Evolutionary conservation across 1,140 invertebrate species (phyloP).

Genomic region (Trichomalopsis sarcophagae): DNA sequence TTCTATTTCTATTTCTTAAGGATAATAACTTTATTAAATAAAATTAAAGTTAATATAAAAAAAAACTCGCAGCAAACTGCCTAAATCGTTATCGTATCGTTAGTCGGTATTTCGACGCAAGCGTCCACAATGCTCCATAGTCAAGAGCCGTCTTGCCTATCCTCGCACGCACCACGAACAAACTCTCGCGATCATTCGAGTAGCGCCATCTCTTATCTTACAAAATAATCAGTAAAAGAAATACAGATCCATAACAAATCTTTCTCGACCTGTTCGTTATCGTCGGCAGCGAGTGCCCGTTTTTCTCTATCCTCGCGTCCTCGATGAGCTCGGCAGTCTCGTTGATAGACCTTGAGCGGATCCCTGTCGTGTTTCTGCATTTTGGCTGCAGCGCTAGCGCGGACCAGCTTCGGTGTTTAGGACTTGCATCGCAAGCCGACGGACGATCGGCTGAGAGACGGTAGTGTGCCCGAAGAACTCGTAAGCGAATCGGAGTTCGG

Average conservation of each 20-base stretch:
- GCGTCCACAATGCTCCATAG: too few species aligned
- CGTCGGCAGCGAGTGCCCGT: not conserved
- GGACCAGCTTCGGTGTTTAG: not conserved
- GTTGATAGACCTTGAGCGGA: conserved; percentile 74
- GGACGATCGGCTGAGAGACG: conserved; percentile 58
- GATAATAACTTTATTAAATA: too few species aligned
- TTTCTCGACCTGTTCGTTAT: not conserved
- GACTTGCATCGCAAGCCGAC: not conserved
- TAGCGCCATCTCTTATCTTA: too few species aligned
- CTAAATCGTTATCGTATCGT: too few species aligned
- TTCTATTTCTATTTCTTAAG: too few species aligned
- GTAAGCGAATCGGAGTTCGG: conserved; percentile 65
- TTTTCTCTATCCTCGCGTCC: conserved; percentile 60
- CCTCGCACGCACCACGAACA: too few species aligned
- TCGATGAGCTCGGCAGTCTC: conserved; percentile 75
- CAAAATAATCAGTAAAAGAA: too few species aligned
- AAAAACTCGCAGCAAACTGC: too few species aligned
- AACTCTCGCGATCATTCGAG: too few species aligned
- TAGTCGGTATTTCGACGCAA: too few species aligned
- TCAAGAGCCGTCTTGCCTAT: too few species aligned
- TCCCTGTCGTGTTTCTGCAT: conserved; percentile 69
- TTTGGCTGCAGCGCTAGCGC: not conserved
- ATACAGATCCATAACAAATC: not conserved
- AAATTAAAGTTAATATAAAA: too few species aligned
- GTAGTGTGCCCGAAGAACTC: conserved; percentile 64